A percentile compares a stretch with the other conserved stretches of the same genome.
phyloP scores from a whole-genome alignment of 2,888 invertebrate genomes.

The Aphidius colemani region DNA sequence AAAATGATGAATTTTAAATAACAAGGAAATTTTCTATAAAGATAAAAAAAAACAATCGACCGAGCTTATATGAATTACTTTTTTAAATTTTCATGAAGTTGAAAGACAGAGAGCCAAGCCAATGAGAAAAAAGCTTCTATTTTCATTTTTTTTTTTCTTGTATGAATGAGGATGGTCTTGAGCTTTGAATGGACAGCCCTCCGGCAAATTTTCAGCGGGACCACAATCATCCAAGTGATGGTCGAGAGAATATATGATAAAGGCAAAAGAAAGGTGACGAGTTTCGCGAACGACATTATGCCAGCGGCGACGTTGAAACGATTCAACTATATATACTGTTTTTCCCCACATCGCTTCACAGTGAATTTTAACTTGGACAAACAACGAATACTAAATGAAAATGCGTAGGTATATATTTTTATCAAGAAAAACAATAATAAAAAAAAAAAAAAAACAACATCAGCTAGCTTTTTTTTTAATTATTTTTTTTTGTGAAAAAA shows the following conservation, averaged over 20 bases:
- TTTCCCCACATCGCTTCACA: neutral
- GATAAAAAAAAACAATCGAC: no score
- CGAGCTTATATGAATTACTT: no score
- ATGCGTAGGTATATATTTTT: neutral
- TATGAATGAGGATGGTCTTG: neutral
- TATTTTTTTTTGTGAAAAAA: no score
- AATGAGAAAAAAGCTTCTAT: neutral
- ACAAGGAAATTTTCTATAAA: no score
- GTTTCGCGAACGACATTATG: slow-evolving; percentile 1
- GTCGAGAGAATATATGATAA: slow-evolving; percentile 21
- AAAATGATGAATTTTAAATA: no score
- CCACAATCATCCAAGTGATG: slow-evolving; percentile 28
- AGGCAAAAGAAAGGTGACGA: slow-evolving; percentile 20
- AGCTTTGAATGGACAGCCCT: slow-evolving; percentile 18
- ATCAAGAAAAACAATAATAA: no score
- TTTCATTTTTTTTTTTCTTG: neutral
- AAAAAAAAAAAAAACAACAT: no score
- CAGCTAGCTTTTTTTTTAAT: neutral
- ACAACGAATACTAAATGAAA: slow-evolving; percentile 9
- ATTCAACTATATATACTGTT: slow-evolving; percentile 2
- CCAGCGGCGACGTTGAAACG: slow-evolving; percentile 29
- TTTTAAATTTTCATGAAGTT: no score
- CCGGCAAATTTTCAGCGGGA: slow-evolving; percentile 16
- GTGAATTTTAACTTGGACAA: neutral
- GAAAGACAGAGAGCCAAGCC: neutral